phyloP scores from a whole-genome alignment of 2,888 invertebrate species.

The Aleiodes leptofemur region DNA sequence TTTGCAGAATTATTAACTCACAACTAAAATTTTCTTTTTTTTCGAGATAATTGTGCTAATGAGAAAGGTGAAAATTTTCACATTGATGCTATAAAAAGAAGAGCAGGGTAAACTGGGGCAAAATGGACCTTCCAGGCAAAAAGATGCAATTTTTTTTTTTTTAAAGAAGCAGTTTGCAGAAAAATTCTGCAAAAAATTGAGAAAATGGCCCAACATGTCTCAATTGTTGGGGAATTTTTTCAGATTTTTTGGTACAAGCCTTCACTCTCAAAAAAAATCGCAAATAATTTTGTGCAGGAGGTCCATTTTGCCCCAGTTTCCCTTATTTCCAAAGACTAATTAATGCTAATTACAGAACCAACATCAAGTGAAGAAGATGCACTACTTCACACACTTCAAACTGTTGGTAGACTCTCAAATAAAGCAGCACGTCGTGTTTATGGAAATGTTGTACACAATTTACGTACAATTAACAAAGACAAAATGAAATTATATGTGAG shows the following conservation, averaged over 20 bases:
- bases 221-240: no score
- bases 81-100: not conserved
- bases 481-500: conserved; percentile 65
- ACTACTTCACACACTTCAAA: conserved; percentile 83
- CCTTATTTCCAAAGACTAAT: conserved; percentile 21
- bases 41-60: not conserved
- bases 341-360: conserved; percentile 75
- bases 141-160: no score
- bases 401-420: conserved; percentile 83
- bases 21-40: conserved; percentile 6
- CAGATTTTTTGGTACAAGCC: not conserved
- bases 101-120: no score
- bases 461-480: conserved; percentile 74
- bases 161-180: no score
- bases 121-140: no score
- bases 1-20: no score
- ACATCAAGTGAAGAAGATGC: conserved; percentile 80
- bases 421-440: conserved; percentile 84
- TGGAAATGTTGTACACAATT: conserved; percentile 80
- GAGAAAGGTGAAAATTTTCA: not conserved
- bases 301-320: not conserved
- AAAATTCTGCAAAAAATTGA: no score
- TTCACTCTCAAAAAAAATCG: not conserved
- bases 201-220: no score
- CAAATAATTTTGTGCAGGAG: conserved; percentile 65